Evolutionary conservation across 2,797 vertebrate genomes (phyloP).

Genomic region (Pogonophryne albipinna): DNA sequence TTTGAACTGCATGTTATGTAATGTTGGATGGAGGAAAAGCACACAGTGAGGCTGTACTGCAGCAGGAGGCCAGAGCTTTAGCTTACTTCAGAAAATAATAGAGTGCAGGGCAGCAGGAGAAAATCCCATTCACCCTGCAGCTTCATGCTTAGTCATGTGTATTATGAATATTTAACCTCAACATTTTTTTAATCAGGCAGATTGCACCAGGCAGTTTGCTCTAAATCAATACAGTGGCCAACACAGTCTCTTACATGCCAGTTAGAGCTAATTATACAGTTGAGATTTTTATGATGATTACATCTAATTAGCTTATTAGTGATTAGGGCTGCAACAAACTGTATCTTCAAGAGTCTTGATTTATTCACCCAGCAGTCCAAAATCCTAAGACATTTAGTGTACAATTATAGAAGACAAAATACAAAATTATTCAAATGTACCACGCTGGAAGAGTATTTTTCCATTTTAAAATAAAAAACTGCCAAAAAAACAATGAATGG

Average conservation of each 20-base stretch:
- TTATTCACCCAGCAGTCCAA: not conserved
- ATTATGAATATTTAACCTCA: slow-evolving; percentile 57
- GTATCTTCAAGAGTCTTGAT: not conserved
- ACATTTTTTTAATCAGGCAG: slow-evolving; percentile 45
- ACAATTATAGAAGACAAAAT: not conserved
- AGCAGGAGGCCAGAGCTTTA: slow-evolving; percentile 16
- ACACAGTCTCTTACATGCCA: not conserved
- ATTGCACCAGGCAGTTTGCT: slow-evolving; percentile 43
- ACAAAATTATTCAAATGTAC: not conserved
- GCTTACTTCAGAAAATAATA: slow-evolving; percentile 10
- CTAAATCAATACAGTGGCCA: slow-evolving; percentile 17
- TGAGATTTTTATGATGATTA: not conserved
- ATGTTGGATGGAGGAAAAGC: slow-evolving; percentile 24
- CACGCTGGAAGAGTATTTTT: not conserved
- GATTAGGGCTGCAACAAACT: not conserved
- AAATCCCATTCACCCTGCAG: slow-evolving; percentile 20
- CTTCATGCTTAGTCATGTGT: slow-evolving; percentile 49
- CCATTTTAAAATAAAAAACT: not conserved
- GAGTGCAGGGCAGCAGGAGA: slow-evolving; percentile 19
- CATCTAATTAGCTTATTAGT: not conserved
- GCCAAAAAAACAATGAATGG: not conserved
- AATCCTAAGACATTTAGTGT: not conserved
- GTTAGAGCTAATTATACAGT: not conserved
- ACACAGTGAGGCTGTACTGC: slow-evolving; percentile 21
- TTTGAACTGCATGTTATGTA: slow-evolving; percentile 47